phyloP scores from a whole-genome alignment of 1,140 invertebrate species.

The Aphelinus atriplicis region DNA sequence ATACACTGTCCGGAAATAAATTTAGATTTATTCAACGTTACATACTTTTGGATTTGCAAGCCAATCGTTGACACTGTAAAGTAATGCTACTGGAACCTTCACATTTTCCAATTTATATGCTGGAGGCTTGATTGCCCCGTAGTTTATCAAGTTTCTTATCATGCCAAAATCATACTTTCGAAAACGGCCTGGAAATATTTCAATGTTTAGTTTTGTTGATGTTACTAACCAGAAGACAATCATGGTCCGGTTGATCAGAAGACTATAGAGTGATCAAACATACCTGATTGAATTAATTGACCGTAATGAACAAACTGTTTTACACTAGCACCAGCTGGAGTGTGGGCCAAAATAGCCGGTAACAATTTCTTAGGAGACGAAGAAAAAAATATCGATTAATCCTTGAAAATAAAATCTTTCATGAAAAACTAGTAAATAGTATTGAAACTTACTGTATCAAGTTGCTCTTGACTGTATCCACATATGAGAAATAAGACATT shows the following conservation, averaged over 20 bases:
- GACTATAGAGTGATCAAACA: slow-evolving; percentile 2
- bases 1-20: not conserved
- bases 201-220: not conserved
- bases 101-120: slow-evolving; percentile 11
- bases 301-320: slow-evolving; percentile 75
- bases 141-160: not conserved
- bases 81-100: not conserved
- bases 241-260: not conserved
- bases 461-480: slow-evolving; percentile 66
- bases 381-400: too few relatives aligned
- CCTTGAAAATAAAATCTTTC: too few relatives aligned
- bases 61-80: slow-evolving; percentile 20
- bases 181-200: not conserved
- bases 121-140: not conserved
- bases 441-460: slow-evolving; percentile 53
- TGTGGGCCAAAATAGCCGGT: slow-evolving; percentile 73
- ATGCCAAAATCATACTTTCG: slow-evolving; percentile 14
- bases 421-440: too few relatives aligned
- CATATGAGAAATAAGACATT: slow-evolving; percentile 70
- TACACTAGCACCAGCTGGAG: slow-evolving; percentile 77
- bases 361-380: slow-evolving; percentile 60
- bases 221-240: not conserved
- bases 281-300: slow-evolving; percentile 67
- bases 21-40: not conserved
- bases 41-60: not conserved